These are phyloP conservation scores for Mythimna loreyi DNA, from an alignment of 2,888 invertebrate genomes.

Conservation along the genomic window DNA sequence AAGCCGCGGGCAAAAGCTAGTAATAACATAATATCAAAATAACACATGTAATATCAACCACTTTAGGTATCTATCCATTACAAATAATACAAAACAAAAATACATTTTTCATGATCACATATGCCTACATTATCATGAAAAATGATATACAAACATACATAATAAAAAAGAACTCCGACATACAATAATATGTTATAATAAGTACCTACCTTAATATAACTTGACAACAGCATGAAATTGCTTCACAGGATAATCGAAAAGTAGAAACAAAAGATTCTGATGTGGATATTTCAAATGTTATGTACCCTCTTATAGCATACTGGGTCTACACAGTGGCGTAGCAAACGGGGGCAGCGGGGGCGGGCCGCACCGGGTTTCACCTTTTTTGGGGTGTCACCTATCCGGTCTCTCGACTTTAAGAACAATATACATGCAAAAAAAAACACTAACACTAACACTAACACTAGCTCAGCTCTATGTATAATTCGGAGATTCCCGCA, in stretches of 20 bases:
- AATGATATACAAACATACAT: not conserved
- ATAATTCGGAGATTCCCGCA: no score
- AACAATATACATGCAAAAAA: no score
- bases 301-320: not conserved
- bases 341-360: no score
- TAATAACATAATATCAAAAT: no score
- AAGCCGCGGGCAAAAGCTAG: no score
- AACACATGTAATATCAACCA: not conserved
- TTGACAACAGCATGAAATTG: constrained; percentile 31
- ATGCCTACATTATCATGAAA: not conserved
- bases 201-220: not conserved
- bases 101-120: not conserved
- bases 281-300: not conserved
- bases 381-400: no score
- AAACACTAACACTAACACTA: no score
- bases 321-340: not conserved
- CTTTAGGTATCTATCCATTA: not conserved
- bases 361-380: no score
- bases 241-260: constrained; percentile 34
- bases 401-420: no score
- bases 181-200: not conserved
- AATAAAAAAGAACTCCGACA: not conserved
- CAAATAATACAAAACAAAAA: not conserved
- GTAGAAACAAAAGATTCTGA: constrained; percentile 27
- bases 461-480: no score